Base-by-base conservation (phyloP, 2,797 vertebrate species). In the Sebastes umbrosus region DNA sequence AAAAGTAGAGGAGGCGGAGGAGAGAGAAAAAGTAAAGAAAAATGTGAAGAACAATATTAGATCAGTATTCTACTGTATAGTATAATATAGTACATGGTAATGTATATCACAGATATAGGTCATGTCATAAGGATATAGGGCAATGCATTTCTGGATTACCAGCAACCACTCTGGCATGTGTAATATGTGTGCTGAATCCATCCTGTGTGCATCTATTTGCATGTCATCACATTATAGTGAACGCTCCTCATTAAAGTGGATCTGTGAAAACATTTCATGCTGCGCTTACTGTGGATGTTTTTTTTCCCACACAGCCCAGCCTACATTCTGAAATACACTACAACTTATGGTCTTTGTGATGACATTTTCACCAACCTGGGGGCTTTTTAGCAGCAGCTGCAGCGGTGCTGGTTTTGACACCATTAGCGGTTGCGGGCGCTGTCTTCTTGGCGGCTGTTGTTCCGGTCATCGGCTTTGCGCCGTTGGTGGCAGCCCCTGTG, bases 371-470 rank as follows among this genome's bases (percentile, higher is more conserved):
- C 92, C 39, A 65, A 96, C 96, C 95, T 93, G 91, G 10, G 25
- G 94, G 84, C 87, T 91, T 95, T 83, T 94, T 95, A 70, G 93
- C 79, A 29, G 93, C 81, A 54, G 90, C 63, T 46, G 81, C 58
- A 13, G 82, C 1, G 36, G 79, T 62, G 87, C 89, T 93, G 67
- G 89, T 81, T 88, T 95, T 96, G 31, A 94, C 87, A 70, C 85
- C 93, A n/a, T 91, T 93, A 11, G 88, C 77, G 1, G 91, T 25
- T 5, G 87, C 54, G 3, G 86, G 63, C 1, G 93, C 22, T 0
- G 92, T 64, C 90, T 91, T 95, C 90, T 93, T 96, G 32, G 84
- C 73, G 1, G 91, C 87, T 16, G 90, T 62, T 3, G 88, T 86
- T 73, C 86, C 89, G 1, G 84, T 78, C 18, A 79, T 43, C 8